Evolutionary conservation across 2,113 vertebrate species (phyloP), one percentile per base, ranked within the genome.

Genomic region (Caretta caretta): DNA sequence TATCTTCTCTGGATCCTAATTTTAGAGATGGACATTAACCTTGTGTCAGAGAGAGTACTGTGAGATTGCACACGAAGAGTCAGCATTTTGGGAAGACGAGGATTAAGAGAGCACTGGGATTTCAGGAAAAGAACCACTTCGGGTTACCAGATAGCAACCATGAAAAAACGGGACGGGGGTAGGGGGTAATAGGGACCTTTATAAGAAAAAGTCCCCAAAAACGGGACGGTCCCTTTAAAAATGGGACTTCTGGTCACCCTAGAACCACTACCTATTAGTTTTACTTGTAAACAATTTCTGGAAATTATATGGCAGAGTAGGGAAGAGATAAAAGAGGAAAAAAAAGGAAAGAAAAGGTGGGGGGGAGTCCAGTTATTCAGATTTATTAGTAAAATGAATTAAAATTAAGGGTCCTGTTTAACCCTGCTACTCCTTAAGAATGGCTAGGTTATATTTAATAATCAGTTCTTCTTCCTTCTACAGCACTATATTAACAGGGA

Each of bases 401-500:
- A n/a, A 38, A 24, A 81, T 38, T n/a, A 8, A 87, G 69, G 29
- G 38, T 78, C 69, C 54, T 80, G 82, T 81, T 93, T 94, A 81
- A 84, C 84, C 42, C 65, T 57, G 5, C 83, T 91, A 81, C 78
- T 93, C 53, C 86, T 94, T 83, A 75, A 92, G 72, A 78, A 5
- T 90, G 90, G 93, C n/a, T 87, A 89, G 92, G 88, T 56, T 50
- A 83, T 51, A 86, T 96, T 92, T 92, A 87, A 87, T 86, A 92
- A 46, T 25, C 81, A 86, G 5, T 72, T 69, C 38, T 92, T 90
- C 62, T 79, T 84, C 80, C 75, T 62, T 80, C n/a, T 31, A 51
- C 46, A 56, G 89, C 94, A 94, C 95, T 89, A 50, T 92, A 88
- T 94, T 94, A 80, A 53, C 95, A 90, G 93, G 87, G 82, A 96